Base-by-base conservation (phyloP, 1,140 invertebrate genomes). In the Diabrotica virgifera region DNA sequence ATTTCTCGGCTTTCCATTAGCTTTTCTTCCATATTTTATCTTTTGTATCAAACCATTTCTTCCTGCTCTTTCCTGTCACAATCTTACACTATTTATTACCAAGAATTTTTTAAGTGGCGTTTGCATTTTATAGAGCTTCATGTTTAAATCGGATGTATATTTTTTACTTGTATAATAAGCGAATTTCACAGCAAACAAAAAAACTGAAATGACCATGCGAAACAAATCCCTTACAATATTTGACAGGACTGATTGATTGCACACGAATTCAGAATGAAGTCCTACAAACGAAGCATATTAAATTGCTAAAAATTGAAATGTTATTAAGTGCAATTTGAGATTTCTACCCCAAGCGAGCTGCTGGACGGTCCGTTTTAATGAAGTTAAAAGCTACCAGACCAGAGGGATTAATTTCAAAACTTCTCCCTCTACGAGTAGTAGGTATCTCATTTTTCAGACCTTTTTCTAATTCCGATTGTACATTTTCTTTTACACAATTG, bases 271-370 rank as follows among this genome's bases (percentile, higher is more conserved):
- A 46, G 40, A 46, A 46, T 46, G 40, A 46, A 46, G 40, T 46
- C 40, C 40, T 46, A 46, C n/a, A 46, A 46, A 46, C 40, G 40
- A 46, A 46, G 40, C 40, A 46, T 46, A 46, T 46, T 46, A 46
- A 46, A 46, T 46, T 46, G 40, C 40, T 46, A 46, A 46, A 46
- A 46, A 46, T 46, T 46, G 40, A 46, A 46, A 46, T 10, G 8
- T 46, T 46, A 46, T 46, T 46, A 46, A 46, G n/a, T 46, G 40
- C 40, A 46, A 46, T 46, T 46, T 46, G 40, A 46, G 40, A 46
- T 46, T 46, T 46, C 24, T 46, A 46, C 40, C 40, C 40, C n/a
- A 8, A 46, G 40, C 40, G 40, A 46, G 40, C 40, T 46, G 40
- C 40, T 8, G n/a, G 3, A 10, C 40, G 40, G 40, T 46, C n/a